phyloP scores from a whole-genome alignment of 2,113 vertebrate species.

The Edolisoma coerulescens region DNA sequence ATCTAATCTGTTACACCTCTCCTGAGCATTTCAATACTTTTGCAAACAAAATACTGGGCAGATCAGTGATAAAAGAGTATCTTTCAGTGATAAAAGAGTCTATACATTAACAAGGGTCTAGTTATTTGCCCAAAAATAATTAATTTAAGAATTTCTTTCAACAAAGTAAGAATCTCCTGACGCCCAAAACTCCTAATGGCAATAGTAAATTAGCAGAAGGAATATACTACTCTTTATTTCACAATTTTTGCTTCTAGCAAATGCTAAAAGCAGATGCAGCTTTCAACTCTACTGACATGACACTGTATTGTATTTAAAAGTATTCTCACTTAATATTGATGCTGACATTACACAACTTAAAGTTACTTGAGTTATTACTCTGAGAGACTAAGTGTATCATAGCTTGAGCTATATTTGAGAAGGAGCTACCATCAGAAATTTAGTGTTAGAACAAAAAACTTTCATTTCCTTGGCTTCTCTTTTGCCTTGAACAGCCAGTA shows the following conservation, averaged over 20 bases:
- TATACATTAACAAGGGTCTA: not conserved
- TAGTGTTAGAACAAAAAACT: not conserved
- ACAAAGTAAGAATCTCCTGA: not conserved
- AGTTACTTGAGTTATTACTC: not conserved
- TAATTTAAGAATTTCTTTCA: not conserved
- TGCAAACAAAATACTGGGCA: not conserved
- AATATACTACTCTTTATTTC: not conserved
- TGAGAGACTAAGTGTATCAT: not conserved
- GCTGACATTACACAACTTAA: not conserved
- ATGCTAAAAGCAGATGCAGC: not conserved
- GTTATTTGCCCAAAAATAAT: not conserved
- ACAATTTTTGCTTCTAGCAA: not conserved
- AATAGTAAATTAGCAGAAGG: not conserved
- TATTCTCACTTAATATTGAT: not conserved
- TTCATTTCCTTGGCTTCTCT: not conserved
- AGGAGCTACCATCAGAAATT: not conserved
- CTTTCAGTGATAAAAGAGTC: not conserved
- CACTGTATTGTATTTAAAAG: not conserved
- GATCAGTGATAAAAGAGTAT: not conserved
- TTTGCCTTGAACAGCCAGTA: not conserved
- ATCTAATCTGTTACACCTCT: not conserved
- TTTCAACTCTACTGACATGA: not conserved
- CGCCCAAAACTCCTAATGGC: not conserved
- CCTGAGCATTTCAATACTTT: not conserved
- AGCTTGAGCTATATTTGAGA: not conserved